These are phyloP conservation scores for Aphelinus certus DNA, from an alignment of 1,140 invertebrate species.

Conservation along the genomic window DNA sequence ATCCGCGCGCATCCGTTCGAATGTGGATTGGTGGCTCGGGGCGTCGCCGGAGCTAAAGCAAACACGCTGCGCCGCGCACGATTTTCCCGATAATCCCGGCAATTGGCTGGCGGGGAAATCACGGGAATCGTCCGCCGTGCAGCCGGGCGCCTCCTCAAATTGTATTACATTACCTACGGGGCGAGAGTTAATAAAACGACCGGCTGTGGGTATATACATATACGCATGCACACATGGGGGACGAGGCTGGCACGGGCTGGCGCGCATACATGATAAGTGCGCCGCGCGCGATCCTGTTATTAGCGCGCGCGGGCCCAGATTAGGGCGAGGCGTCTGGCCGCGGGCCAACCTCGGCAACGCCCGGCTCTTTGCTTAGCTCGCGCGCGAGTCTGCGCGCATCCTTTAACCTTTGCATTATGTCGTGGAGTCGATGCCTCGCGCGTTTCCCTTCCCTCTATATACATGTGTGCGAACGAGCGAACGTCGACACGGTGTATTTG, in stretches of 20 bases:
- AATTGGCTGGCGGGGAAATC: conserved; percentile 20
- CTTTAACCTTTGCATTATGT: conserved; percentile 33
- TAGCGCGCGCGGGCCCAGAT: conserved; percentile 21
- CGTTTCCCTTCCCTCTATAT: background rate
- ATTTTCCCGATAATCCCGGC: conserved; percentile 21
- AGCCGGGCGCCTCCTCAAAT: conserved; percentile 35
- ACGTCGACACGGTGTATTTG: background rate
- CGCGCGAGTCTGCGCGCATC: conserved; percentile 21
- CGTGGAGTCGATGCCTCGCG: background rate
- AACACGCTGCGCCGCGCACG: conserved; percentile 14
- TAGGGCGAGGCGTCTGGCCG: conserved; percentile 2
- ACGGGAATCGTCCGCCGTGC: conserved; percentile 18
- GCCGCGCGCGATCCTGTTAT: conserved; percentile 35
- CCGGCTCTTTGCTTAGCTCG: conserved; percentile 29
- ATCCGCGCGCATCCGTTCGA: background rate
- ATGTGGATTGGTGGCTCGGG: background rate
- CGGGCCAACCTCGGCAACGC: conserved; percentile 28
- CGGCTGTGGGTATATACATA: background rate
- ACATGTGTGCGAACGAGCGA: background rate
- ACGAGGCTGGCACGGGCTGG: too few species aligned
- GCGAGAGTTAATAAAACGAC: conserved; percentile 13
- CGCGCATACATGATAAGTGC: background rate
- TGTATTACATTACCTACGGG: conserved; percentile 18
- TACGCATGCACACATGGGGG: too few species aligned
- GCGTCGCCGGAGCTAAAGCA: conserved; percentile 37